Percentiles rank a stretch among this genome's conserved stretches.
Conservation (phyloP, 2,113 vertebrate species). For the Nothoprocta perdicaria region DNA sequence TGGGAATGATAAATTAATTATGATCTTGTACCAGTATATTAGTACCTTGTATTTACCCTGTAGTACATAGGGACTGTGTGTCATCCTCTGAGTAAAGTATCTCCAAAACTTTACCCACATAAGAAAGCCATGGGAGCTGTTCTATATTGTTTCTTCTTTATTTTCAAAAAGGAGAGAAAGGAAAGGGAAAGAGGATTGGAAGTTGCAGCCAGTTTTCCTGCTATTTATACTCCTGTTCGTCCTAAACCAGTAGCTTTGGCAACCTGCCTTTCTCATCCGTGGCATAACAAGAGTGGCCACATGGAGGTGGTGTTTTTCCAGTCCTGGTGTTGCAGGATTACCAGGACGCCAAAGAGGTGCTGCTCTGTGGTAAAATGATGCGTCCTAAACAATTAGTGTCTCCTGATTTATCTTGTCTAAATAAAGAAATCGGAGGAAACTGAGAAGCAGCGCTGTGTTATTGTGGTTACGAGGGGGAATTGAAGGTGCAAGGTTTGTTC, state of each 20-base stretch:
- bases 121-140: not conserved
- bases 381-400: not conserved
- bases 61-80: not conserved
- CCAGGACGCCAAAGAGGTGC: not conserved
- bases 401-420: not conserved
- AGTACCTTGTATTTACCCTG: not conserved
- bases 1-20: not conserved
- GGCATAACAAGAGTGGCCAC: not conserved
- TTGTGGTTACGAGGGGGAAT: not conserved
- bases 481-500: not conserved
- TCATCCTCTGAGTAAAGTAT: not conserved
- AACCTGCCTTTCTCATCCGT: not conserved
- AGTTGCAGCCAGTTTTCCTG: not conserved
- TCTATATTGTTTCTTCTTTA: not conserved
- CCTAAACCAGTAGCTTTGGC: fast-evolving
- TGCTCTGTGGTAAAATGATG: not conserved
- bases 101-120: not conserved
- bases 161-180: not conserved
- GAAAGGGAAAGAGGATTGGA: not conserved
- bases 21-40: not conserved
- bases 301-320: not conserved
- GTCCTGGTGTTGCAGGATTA: not conserved
- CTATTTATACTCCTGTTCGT: not conserved
- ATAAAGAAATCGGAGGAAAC: not conserved
- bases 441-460: not conserved